phyloP scores from a whole-genome alignment of 1,140 invertebrate species.

The Cataglyphis hispanica region DNA sequence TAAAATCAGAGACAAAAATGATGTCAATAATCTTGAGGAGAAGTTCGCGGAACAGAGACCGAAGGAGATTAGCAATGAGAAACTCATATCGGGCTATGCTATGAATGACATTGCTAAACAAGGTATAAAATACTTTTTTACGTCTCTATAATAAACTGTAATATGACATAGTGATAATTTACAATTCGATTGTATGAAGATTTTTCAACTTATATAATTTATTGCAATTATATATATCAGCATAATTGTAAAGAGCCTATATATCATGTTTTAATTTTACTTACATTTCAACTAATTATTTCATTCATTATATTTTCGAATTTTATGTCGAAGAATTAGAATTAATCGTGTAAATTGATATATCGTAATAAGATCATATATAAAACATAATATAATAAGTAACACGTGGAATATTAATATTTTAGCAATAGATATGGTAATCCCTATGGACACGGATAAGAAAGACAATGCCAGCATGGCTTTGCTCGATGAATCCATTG shows the following conservation, averaged over 20 bases:
- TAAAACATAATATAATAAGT: not conserved
- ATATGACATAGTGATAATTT: not conserved
- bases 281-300: not conserved
- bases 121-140: slow-evolving; percentile 71
- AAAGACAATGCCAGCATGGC: slow-evolving; percentile 90
- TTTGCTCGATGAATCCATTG: slow-evolving; percentile 88
- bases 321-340: not conserved
- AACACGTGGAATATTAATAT: slow-evolving; percentile 1
- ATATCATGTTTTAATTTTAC: not conserved
- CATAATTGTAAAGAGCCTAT: not conserved
- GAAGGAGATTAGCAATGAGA: slow-evolving; percentile 79
- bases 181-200: not conserved
- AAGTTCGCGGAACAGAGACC: slow-evolving; percentile 86
- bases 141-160: not conserved
- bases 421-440: slow-evolving; percentile 85
- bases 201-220: slow-evolving; percentile 9
- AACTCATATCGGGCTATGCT: slow-evolving; percentile 87
- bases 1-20: slow-evolving; percentile 86
- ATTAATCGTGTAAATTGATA: not conserved
- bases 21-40: slow-evolving; percentile 84
- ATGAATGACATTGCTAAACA: slow-evolving; percentile 91
- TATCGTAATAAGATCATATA: not conserved
- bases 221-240: not conserved
- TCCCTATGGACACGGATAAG: slow-evolving; percentile 88
- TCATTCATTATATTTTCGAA: not conserved